Percentiles rank a stretch among this genome's conserved stretches.
phyloP scores from a whole-genome alignment of 2,888 invertebrate genomes.

The Argynnis bischoffii region DNA sequence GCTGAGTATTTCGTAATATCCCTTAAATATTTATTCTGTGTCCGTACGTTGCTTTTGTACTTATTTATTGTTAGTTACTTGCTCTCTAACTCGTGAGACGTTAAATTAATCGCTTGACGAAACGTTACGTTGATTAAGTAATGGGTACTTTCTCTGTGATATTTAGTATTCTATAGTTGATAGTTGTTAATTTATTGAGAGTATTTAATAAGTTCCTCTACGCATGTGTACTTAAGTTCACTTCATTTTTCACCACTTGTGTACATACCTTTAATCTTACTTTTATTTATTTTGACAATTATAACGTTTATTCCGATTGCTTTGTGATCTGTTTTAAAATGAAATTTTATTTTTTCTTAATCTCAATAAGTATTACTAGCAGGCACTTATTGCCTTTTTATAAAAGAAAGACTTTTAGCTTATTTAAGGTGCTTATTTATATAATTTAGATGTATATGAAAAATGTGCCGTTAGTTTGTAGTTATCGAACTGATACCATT shows the following conservation, averaged over 20 bases:
- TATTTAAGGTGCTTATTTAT: conserved; percentile 71
- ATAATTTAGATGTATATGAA: conserved; percentile 55
- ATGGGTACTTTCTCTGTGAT: conserved; percentile 82
- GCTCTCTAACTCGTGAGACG: conserved; percentile 56
- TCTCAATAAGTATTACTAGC: conserved; percentile 68
- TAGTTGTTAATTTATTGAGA: conserved; percentile 78
- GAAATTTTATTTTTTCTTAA: conserved; percentile 46
- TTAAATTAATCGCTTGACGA: conserved; percentile 69
- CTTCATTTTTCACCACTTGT: conserved; percentile 23
- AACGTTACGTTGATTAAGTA: conserved; percentile 76
- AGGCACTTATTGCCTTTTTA: conserved; percentile 65
- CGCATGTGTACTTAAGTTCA: conserved; percentile 35
- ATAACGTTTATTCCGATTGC: conserved; percentile 35
- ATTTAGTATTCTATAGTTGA: conserved; percentile 79
- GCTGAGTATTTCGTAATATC: conserved; percentile 36
- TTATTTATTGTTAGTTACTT: conserved; percentile 50
- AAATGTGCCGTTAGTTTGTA: conserved; percentile 66
- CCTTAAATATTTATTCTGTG: conserved; percentile 40
- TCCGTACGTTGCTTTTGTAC: conserved; percentile 44
- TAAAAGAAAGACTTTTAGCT: conserved; percentile 77
- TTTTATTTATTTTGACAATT: conserved; percentile 41
- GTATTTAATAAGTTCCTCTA: conserved; percentile 67
- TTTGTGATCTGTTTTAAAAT: conserved; percentile 35
- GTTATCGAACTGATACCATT: conserved; percentile 67
- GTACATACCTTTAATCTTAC: conserved; percentile 31